These are phyloP conservation scores for Erpobdella octoculata DNA, from an alignment of 2,888 invertebrate genomes.

Conservation along the genomic window DNA sequence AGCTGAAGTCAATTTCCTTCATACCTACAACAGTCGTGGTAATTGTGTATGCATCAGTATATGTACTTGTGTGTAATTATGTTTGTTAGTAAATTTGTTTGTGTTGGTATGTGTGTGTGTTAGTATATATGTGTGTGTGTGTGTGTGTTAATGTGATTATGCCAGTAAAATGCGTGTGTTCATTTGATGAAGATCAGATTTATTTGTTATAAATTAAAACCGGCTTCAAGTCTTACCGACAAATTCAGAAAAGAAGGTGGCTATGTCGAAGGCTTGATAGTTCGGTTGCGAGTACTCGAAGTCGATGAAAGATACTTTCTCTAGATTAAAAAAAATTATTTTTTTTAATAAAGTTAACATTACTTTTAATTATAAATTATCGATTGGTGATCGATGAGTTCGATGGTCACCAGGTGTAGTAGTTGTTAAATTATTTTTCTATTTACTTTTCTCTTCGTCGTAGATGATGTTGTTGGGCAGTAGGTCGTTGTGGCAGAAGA, in stretches of 20 bases:
- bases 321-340: conserved; percentile 43
- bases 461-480: conserved; percentile 86
- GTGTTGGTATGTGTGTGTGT: background rate
- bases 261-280: conserved; percentile 90
- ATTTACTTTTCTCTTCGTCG: conserved; percentile 56
- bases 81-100: background rate
- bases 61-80: background rate
- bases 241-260: conserved; percentile 94
- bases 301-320: conserved; percentile 81
- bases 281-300: conserved; percentile 90
- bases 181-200: no score
- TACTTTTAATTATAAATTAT: background rate
- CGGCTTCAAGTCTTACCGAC: conserved; percentile 67
- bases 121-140: background rate
- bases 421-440: no score
- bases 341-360: background rate
- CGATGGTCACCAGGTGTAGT: background rate
- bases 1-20: conserved; percentile 60
- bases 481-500: conserved; percentile 94
- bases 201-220: no score
- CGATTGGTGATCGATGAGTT: background rate
- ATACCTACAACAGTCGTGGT: conserved; percentile 55
- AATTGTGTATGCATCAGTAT: background rate
- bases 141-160: background rate
- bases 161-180: no score